Conservation (phyloP, 2,888 invertebrate genomes). For the Ceraclea dissimilis region DNA sequence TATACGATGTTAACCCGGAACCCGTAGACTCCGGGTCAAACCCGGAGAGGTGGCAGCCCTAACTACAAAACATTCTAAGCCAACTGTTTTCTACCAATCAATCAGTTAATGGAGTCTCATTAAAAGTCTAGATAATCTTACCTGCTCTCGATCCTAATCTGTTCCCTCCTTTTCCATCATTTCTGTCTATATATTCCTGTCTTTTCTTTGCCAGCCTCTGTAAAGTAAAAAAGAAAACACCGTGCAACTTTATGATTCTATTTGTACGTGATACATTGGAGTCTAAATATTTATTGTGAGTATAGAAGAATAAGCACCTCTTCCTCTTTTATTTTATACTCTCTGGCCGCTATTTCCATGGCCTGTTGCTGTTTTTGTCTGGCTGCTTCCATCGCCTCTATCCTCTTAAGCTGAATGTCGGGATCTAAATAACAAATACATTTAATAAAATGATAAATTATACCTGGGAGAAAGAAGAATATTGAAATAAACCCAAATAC, state of each 20-base stretch:
- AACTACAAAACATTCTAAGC: too few species aligned
- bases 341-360: constrained; percentile 15
- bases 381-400: constrained; percentile 23
- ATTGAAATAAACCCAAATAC: too few species aligned
- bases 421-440: constrained; percentile 16
- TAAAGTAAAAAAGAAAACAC: constrained; percentile 5
- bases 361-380: constrained; percentile 20
- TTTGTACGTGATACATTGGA: too few species aligned
- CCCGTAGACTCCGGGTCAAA: too few species aligned
- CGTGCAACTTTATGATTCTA: too few species aligned
- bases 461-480: too few species aligned
- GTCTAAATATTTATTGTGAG: too few species aligned
- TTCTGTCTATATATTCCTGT: constrained; percentile 23
- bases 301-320: constrained; percentile 10
- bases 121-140: constrained; percentile 3
- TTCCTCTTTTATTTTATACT: constrained; percentile 18
- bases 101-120: too few species aligned
- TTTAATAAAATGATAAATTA: too few species aligned
- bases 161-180: constrained; percentile 21
- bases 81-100: too few species aligned
- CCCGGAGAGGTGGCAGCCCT: too few species aligned
- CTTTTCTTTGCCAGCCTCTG: constrained; percentile 23
- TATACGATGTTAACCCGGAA: too few species aligned
- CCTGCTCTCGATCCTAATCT: constrained; percentile 21
- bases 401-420: constrained; percentile 14